Conservation (phyloP, 2,888 invertebrate genomes). For the Heliconius aoede region DNA sequence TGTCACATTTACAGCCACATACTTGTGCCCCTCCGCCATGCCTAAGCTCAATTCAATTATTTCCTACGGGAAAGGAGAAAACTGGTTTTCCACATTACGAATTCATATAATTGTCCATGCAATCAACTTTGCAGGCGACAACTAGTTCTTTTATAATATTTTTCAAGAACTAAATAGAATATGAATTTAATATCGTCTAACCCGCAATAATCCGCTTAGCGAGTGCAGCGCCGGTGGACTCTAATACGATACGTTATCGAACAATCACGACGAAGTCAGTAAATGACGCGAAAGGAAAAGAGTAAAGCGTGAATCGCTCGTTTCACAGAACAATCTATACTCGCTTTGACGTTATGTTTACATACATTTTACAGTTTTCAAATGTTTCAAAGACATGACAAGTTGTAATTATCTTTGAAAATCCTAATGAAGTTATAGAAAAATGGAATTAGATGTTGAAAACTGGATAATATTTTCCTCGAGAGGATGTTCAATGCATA, state of each 20-base stretch:
- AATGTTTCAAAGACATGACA: not conserved
- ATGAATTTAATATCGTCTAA: not conserved
- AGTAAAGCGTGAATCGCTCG: not conserved
- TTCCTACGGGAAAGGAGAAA: too few relatives aligned
- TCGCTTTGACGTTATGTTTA: conserved; percentile 6
- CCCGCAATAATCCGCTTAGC: conserved; percentile 24
- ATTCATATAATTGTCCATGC: too few relatives aligned
- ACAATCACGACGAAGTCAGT: conserved; percentile 7
- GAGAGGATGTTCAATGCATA: too few relatives aligned
- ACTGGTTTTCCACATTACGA: too few relatives aligned
- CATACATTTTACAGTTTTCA: not conserved
- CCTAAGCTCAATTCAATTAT: too few relatives aligned
- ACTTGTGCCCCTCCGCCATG: too few relatives aligned
- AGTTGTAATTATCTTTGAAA: not conserved
- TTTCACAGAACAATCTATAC: not conserved
- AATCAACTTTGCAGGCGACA: too few relatives aligned
- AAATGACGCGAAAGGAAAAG: conserved; percentile 28
- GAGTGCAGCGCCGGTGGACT: conserved; percentile 9
- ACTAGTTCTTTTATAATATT: too few relatives aligned
- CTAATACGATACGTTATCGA: conserved; percentile 10
- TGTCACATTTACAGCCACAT: too few relatives aligned
- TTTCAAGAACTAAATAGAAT: not conserved
- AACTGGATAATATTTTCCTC: too few relatives aligned
- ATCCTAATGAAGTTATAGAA: not conserved
- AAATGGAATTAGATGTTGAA: too few relatives aligned